phyloP scores from a whole-genome alignment of 2,888 invertebrate genomes.

The Empis stercorea region DNA sequence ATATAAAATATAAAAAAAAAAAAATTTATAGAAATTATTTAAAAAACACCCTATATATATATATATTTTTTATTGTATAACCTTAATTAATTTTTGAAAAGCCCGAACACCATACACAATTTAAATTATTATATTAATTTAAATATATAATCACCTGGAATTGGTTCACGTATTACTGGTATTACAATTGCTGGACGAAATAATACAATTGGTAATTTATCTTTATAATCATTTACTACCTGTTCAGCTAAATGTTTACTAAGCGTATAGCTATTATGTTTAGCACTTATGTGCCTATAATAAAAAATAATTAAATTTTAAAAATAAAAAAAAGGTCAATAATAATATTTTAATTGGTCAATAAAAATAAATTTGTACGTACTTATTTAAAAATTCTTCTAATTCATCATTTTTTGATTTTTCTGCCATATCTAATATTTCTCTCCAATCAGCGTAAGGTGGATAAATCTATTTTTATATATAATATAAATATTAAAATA shows the following conservation, averaged over 20 bases:
- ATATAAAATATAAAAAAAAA: conserved; percentile 45
- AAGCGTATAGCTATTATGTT: conserved; percentile 86
- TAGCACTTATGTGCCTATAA: conserved; percentile 29
- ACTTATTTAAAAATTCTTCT: conserved; percentile 34
- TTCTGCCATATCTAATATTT: conserved; percentile 52
- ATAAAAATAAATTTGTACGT: not conserved
- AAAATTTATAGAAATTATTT: too few relatives aligned
- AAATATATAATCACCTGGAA: not conserved
- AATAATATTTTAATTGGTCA: not conserved
- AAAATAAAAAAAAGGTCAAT: too few relatives aligned
- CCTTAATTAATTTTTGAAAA: too few relatives aligned
- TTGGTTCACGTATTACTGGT: not conserved
- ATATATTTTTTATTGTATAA: conserved; percentile 45
- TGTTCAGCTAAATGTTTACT: conserved; percentile 81
- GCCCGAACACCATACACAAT: too few relatives aligned
- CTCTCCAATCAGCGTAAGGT: conserved; percentile 52
- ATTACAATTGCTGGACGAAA: conserved; percentile 77
- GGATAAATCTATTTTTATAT: conserved; percentile 24
- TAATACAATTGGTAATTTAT: conserved; percentile 59
- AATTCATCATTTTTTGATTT: conserved; percentile 43
- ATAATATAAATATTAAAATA: not conserved
- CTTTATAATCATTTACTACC: conserved; percentile 53
- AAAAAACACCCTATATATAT: too few relatives aligned
- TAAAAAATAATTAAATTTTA: not conserved
- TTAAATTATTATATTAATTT: too few relatives aligned